Evolutionary conservation across 2,113 vertebrate species (phyloP).

Genomic region (Motacilla alba): DNA sequence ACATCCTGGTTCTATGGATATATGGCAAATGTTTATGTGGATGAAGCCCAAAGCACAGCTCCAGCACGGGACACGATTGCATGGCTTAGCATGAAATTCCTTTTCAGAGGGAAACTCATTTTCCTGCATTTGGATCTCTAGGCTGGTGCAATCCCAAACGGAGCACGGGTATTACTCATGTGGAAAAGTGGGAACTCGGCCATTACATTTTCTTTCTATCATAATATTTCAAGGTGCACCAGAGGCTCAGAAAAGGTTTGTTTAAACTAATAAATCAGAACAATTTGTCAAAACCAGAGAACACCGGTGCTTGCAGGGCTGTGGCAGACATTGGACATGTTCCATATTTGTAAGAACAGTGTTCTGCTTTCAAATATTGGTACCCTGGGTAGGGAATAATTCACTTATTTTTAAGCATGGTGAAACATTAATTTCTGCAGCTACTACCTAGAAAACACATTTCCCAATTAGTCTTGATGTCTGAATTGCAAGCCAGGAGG

Average conservation of each 20-base stretch:
- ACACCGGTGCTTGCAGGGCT: background rate
- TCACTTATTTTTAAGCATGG: background rate
- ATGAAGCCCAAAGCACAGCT: background rate
- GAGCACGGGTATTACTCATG: background rate
- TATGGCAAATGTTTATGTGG: background rate
- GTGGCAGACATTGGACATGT: background rate
- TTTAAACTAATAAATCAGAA: background rate
- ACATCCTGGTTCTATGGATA: background rate
- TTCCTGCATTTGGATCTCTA: background rate
- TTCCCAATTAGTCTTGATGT: slow-evolving; percentile 40
- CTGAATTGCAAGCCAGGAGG: slow-evolving; percentile 4
- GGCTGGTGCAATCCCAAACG: background rate
- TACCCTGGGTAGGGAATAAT: background rate
- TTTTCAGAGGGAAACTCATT: background rate
- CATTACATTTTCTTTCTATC: background rate
- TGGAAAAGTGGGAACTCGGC: background rate
- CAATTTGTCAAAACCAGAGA: background rate
- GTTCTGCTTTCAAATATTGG: background rate
- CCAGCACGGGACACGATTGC: background rate
- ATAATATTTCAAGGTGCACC: background rate
- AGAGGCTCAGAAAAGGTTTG: background rate
- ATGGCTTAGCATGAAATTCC: background rate
- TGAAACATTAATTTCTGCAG: background rate
- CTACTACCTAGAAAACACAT: background rate
- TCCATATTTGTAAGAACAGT: background rate